Conservation (phyloP, 2,113 vertebrate species). For the Casuarius casuarius region DNA sequence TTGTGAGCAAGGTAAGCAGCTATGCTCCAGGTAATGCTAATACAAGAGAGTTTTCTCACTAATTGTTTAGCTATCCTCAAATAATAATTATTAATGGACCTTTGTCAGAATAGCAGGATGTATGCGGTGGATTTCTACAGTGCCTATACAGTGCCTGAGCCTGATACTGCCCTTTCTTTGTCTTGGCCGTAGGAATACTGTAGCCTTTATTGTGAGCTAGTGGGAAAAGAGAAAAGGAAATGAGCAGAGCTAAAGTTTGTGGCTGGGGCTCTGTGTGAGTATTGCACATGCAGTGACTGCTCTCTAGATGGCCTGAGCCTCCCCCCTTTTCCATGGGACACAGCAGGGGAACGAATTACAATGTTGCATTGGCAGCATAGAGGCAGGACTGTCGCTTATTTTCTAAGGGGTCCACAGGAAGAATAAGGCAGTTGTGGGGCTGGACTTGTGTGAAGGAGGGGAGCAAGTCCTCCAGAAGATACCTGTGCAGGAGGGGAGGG, state of each 20-base stretch:
- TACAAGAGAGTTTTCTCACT: not conserved
- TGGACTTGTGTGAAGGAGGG: not conserved
- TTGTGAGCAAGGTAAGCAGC: not conserved
- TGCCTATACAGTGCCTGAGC: not conserved
- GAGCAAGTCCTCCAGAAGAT: not conserved
- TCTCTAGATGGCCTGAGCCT: not conserved
- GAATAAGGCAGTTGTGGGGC: not conserved
- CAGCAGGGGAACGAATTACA: not conserved
- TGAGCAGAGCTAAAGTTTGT: not conserved
- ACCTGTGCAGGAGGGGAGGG: not conserved
- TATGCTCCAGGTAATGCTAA: not conserved
- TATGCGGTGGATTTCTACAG: not conserved
- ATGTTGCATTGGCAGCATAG: not conserved
- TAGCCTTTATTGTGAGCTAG: not conserved
- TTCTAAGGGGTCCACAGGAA: not conserved
- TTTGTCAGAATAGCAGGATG: not conserved
- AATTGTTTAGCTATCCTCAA: not conserved
- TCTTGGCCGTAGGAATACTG: not conserved
- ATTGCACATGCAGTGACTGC: not conserved
- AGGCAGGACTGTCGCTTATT: not conserved
- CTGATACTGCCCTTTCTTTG: not conserved
- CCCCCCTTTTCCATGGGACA: accelerated
- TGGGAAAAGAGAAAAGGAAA: not conserved
- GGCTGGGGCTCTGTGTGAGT: not conserved
- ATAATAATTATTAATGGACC: too few species aligned